phyloP scores from a whole-genome alignment of 2,113 vertebrate genomes.

The Passerina amoena region DNA sequence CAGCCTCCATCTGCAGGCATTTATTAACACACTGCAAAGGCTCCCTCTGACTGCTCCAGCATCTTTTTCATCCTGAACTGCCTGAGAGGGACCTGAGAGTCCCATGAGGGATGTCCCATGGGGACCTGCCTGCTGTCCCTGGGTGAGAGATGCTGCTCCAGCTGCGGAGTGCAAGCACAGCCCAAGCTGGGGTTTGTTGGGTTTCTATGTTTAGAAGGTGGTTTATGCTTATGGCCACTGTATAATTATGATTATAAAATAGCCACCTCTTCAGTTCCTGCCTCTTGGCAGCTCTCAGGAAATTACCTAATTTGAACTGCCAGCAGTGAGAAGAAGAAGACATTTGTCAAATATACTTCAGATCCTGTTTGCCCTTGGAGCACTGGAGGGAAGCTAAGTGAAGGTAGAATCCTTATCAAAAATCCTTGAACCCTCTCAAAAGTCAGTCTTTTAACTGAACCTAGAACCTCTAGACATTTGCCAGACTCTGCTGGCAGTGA shows the following conservation, averaged over 20 bases:
- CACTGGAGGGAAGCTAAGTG: background rate
- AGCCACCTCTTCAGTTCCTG: slow-evolving; percentile 1
- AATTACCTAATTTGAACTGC: background rate
- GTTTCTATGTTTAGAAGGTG: slow-evolving; percentile 33
- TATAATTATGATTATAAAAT: slow-evolving; percentile 38
- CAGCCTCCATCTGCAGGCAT: background rate
- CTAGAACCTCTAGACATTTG: background rate
- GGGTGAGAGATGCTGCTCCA: background rate
- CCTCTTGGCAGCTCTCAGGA: background rate
- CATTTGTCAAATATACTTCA: background rate
- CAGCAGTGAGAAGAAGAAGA: background rate
- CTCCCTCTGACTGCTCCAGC: background rate
- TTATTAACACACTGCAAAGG: too few species aligned
- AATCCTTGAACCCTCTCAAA: background rate
- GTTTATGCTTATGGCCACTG: background rate
- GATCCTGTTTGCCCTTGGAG: background rate
- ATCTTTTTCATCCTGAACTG: background rate
- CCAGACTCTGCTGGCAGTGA: background rate
- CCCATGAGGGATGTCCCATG: background rate
- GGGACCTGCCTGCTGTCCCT: background rate
- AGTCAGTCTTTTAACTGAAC: background rate
- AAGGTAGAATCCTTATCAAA: background rate
- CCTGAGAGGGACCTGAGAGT: background rate
- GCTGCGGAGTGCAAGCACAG: background rate
- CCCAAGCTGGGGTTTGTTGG: background rate